Percentiles rank a stretch among this genome's conserved stretches.
Conservation (phyloP, 2,797 vertebrate species). For the Helicolenus hilgendorfi region DNA sequence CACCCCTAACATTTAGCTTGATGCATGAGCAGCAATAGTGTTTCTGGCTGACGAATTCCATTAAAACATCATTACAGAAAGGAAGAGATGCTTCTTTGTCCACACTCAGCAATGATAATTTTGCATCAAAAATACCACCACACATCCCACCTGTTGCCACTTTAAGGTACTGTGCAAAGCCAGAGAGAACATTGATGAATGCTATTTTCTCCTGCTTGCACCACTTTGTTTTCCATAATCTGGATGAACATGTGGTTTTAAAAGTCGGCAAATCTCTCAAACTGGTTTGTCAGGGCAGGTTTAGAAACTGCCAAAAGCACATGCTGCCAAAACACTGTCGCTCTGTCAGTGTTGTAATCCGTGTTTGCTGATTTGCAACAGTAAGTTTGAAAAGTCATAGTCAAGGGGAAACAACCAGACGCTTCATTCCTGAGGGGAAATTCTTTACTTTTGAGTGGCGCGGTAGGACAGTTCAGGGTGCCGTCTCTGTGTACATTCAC, state of each 20-base stretch:
- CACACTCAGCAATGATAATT: not conserved
- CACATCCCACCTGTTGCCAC: not conserved
- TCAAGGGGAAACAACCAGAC: slow-evolving; percentile 22
- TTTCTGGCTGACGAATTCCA: not conserved
- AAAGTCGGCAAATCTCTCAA: slow-evolving; percentile 43
- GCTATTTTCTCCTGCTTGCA: not conserved
- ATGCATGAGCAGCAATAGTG: not conserved
- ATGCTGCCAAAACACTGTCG: not conserved
- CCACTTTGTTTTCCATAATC: slow-evolving; percentile 8
- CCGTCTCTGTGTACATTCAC: not conserved
- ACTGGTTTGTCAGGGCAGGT: slow-evolving; percentile 52
- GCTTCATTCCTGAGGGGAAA: slow-evolving; percentile 33
- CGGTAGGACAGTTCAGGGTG: slow-evolving; percentile 2
- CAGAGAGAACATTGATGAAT: not conserved
- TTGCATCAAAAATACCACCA: not conserved
- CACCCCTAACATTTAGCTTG: no score
- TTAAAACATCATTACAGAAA: not conserved
- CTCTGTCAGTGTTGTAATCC: slow-evolving; percentile 43
- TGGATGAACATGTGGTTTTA: slow-evolving; percentile 12
- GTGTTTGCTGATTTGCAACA: slow-evolving; percentile 50
- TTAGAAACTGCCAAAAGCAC: slow-evolving; percentile 9
- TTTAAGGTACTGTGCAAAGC: not conserved
- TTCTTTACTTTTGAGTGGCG: slow-evolving; percentile 26
- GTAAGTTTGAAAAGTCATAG: slow-evolving; percentile 49
- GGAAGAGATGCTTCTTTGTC: not conserved